A percentile compares a stretch with the other conserved stretches of the same genome.
phyloP scores from a whole-genome alignment of 92 coral and sea anemone genomes.

The Siderastrea siderea region DNA sequence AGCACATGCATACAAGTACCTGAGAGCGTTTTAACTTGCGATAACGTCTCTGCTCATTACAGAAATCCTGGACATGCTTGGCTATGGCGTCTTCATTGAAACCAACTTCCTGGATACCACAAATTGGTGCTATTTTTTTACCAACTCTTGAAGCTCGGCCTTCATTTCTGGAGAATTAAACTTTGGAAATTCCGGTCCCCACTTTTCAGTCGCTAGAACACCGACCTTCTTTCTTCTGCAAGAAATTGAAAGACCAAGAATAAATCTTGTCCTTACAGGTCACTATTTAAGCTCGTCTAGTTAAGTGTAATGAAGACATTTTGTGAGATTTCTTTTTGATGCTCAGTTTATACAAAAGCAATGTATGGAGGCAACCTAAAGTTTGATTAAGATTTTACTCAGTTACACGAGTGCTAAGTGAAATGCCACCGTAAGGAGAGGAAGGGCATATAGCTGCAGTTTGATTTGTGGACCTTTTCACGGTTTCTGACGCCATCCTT shows the following conservation, averaged over 20 bases:
- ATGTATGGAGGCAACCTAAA: conserved; percentile 20
- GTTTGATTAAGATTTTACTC: conserved; percentile 12
- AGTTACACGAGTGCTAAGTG: conserved; percentile 25
- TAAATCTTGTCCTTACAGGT: conserved; percentile 1
- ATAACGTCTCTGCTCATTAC: conserved; percentile 73
- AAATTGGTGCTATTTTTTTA: conserved; percentile 54
- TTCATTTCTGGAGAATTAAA: conserved; percentile 65
- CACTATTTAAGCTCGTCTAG: background rate
- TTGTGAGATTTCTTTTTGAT: conserved; percentile 23
- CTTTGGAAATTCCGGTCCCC: conserved; percentile 62
- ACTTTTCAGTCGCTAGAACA: conserved; percentile 55
- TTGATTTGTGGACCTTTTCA: background rate
- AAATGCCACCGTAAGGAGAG: conserved; percentile 16
- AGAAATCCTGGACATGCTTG: conserved; percentile 64
- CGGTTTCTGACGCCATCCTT: too few relatives aligned
- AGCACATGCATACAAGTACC: conserved; percentile 13
- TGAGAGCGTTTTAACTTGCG: conserved; percentile 25
- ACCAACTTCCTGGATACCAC: conserved; percentile 60
- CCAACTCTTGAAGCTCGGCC: conserved; percentile 51
- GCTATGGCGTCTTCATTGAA: conserved; percentile 69
- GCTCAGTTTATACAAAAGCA: conserved; percentile 7
- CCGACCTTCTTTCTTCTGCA: conserved; percentile 70
- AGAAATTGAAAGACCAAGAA: background rate
- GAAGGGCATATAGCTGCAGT: conserved; percentile 38
- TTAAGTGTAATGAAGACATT: background rate